Conservation (phyloP, 2,888 invertebrate genomes). For the Nephrocerus scutellatus region DNA sequence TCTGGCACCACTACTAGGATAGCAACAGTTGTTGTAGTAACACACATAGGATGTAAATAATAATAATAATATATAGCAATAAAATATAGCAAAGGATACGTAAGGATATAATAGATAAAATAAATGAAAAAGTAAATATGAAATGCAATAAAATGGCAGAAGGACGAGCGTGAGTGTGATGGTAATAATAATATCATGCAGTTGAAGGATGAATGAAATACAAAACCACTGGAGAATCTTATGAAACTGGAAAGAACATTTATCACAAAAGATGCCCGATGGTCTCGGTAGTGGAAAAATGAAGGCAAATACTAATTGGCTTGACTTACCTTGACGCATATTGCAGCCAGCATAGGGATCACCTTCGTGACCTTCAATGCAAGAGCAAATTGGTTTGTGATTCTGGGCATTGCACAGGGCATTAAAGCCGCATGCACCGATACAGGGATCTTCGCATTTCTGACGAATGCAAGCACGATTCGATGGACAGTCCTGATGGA, state of each 20-base stretch:
- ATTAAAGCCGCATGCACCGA: conserved; percentile 67
- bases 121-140: conserved; percentile 11
- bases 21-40: conserved; percentile 11
- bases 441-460: conserved; percentile 66
- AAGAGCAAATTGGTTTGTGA: conserved; percentile 68
- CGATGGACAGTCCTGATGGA: conserved; percentile 65
- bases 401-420: conserved; percentile 64
- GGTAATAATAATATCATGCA: conserved; percentile 7
- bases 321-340: conserved; percentile 55
- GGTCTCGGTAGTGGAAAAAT: conserved; percentile 4
- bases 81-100: conserved; percentile 18
- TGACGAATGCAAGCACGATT: conserved; percentile 66
- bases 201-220: conserved; percentile 1
- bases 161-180: not conserved
- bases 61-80: conserved; percentile 16
- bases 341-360: conserved; percentile 75
- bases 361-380: conserved; percentile 63
- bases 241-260: conserved; percentile 20
- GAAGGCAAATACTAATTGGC: conserved; percentile 14
- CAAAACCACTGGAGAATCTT: conserved; percentile 1
- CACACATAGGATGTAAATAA: conserved; percentile 5
- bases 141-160: not conserved
- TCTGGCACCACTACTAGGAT: conserved; percentile 51
- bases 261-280: conserved; percentile 27
- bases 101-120: conserved; percentile 28